A percentile compares a stretch with the other conserved stretches of the same genome.
These are phyloP conservation scores for Arvicanthis niloticus DNA, from an alignment of 2,113 vertebrate genomes.

Conservation along the genomic window DNA sequence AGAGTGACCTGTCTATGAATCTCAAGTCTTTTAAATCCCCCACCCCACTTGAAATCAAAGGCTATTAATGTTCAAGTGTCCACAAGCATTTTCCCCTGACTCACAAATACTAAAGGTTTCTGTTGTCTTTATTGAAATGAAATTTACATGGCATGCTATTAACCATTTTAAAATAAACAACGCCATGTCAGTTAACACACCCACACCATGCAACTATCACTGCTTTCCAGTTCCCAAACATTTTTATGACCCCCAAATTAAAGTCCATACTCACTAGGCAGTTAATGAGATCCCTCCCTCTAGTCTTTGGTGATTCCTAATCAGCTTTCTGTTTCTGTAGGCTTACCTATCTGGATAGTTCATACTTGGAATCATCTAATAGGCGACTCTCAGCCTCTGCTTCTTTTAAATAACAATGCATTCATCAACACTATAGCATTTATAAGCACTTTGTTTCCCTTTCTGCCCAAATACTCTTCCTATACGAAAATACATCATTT, in stretches of 20 bases:
- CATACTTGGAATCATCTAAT: neutral
- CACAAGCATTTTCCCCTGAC: neutral
- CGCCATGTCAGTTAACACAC: neutral
- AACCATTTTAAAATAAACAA: neutral
- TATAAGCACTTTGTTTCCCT: neutral
- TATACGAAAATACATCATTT: neutral
- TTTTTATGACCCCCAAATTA: neutral
- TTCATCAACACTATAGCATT: neutral
- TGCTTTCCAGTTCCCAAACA: neutral
- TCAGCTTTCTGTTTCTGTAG: neutral
- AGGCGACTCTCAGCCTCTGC: neutral
- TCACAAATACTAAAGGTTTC: neutral
- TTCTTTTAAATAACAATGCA: neutral
- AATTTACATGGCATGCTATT: neutral
- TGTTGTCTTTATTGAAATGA: neutral
- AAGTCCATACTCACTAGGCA: neutral
- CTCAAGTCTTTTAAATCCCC: neutral
- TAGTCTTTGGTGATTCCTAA: too few relatives aligned
- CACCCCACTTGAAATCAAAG: neutral
- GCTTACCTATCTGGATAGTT: neutral
- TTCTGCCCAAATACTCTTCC: neutral
- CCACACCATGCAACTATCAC: neutral
- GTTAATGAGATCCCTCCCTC: too few relatives aligned
- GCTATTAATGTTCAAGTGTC: neutral
- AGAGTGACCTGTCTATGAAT: neutral